Evolutionary conservation across 2,797 vertebrate genomes (phyloP).

Genomic region (Neostethus bicornis): DNA sequence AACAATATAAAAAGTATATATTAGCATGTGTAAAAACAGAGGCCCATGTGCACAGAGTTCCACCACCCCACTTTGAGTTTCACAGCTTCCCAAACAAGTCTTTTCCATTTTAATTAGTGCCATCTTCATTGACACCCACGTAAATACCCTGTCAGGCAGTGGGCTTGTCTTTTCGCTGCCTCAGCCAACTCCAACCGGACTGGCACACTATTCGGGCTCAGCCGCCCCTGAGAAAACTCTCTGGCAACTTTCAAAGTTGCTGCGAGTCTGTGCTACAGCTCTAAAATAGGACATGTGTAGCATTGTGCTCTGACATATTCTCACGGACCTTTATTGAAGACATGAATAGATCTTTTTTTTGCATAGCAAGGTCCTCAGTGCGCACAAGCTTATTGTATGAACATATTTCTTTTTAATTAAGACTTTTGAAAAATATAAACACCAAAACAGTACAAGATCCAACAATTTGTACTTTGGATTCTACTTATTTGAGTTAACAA

Average conservation of each 20-base stretch:
- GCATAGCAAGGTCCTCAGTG: conserved; percentile 33
- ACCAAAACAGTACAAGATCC: neutral
- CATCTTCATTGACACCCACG: conserved; percentile 78
- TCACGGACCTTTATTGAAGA: conserved; percentile 42
- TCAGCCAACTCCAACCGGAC: conserved; percentile 70
- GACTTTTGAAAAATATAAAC: neutral
- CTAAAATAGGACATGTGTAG: conserved; percentile 67
- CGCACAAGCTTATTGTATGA: conserved; percentile 7
- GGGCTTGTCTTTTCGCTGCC: conserved; percentile 76
- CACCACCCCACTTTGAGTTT: conserved; percentile 72
- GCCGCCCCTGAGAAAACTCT: conserved; percentile 74
- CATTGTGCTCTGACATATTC: conserved; percentile 67
- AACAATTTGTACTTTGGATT: neutral
- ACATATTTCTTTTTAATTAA: conserved; percentile 20
- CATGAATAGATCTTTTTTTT: conserved; percentile 44
- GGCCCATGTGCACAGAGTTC: conserved; percentile 23
- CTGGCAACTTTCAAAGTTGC: conserved; percentile 72
- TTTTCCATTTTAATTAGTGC: conserved; percentile 80
- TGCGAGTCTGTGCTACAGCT: conserved; percentile 52
- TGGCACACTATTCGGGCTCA: conserved; percentile 54
- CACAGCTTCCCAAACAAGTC: conserved; percentile 87
- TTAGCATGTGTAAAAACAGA: conserved; percentile 12
- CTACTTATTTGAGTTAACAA: neutral
- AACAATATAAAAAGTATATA: conserved; percentile 15
- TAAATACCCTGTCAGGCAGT: conserved; percentile 76